These are phyloP conservation scores for Plusia festucae DNA, from an alignment of 2,888 invertebrate species.

Conservation along the genomic window DNA sequence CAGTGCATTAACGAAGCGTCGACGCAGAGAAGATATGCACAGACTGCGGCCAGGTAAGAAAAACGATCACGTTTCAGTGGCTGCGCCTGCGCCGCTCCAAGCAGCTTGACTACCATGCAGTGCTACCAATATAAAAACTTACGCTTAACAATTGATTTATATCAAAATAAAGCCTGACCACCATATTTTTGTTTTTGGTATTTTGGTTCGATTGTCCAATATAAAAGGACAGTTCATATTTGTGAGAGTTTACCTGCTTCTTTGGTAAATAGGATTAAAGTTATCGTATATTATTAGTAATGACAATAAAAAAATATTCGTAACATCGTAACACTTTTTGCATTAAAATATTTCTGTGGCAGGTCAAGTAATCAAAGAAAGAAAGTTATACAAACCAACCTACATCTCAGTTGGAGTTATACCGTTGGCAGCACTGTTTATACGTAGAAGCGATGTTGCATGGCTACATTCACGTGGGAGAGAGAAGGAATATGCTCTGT, in stretches of 20 bases:
- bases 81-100: conserved; percentile 42
- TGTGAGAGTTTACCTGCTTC: too few species aligned
- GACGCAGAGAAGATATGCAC: conserved; percentile 46
- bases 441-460: conserved; percentile 66
- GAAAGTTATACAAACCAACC: conserved; percentile 51
- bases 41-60: conserved; percentile 66
- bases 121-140: conserved; percentile 51
- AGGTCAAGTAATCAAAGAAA: conserved; percentile 18
- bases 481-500: conserved; percentile 52
- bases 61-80: conserved; percentile 74
- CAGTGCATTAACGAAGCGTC: conserved; percentile 32
- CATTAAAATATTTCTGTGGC: neutral
- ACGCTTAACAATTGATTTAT: neutral
- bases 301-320: neutral
- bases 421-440: conserved; percentile 59
- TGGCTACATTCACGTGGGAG: conserved; percentile 61
- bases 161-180: neutral
- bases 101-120: conserved; percentile 52
- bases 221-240: too few species aligned
- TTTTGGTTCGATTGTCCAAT: too few species aligned
- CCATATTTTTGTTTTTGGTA: too few species aligned
- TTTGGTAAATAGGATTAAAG: too few species aligned
- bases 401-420: conserved; percentile 57
- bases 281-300: too few species aligned
- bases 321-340: neutral